Evolutionary conservation across 1,140 invertebrate genomes (phyloP), one percentile per base, ranked within the genome.

Genomic region (Ceratina calcarata): DNA sequence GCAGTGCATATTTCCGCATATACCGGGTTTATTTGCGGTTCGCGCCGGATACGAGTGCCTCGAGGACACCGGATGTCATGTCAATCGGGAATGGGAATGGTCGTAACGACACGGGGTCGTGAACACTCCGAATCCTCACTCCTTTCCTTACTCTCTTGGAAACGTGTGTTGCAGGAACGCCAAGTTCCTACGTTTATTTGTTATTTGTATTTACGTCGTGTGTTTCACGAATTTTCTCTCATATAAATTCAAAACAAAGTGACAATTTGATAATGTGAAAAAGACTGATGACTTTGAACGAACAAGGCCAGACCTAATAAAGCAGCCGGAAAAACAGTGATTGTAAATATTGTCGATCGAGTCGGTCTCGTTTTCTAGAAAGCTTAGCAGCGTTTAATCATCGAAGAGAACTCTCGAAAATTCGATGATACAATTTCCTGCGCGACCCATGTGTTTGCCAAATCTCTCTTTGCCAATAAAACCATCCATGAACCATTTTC

Each of bases 1-100:
- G 89, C 86, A 88, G 87, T 89, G 87, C 90, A 91, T 91, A 91
- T 91, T 91, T 91, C 91, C 91, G 90, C 90, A 91, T 91, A 91
- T 91, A 91, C 88, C 84, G 78, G 82, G 88, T 91, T 91, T 91
- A 91, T 91, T 91, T 91, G 90, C 85, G 88, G 83, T 89, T 60
- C 75, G 82, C 79, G 80, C 74, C 79, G 86, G 85, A 85, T 89
- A 87, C 88, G 83, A 85, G 87, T 83, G 80, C 80, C 88, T 66
- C 71, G 84, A 85, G 86, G 85, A n/a, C 84, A 86, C 78, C 78
- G 83, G 82, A 85, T 87, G 84, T 90, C 89, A 84, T 85, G 83
- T 90, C 88, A 87, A 90, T 89, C 84, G 83, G 76, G 64, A 82
- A 80, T 75, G 70, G 85, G 60, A 72, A 45, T 10, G 37, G 20